Evolutionary conservation across 2,113 vertebrate genomes (phyloP), one percentile per base, ranked within the genome.

Genomic region (Agelaius tricolor): DNA sequence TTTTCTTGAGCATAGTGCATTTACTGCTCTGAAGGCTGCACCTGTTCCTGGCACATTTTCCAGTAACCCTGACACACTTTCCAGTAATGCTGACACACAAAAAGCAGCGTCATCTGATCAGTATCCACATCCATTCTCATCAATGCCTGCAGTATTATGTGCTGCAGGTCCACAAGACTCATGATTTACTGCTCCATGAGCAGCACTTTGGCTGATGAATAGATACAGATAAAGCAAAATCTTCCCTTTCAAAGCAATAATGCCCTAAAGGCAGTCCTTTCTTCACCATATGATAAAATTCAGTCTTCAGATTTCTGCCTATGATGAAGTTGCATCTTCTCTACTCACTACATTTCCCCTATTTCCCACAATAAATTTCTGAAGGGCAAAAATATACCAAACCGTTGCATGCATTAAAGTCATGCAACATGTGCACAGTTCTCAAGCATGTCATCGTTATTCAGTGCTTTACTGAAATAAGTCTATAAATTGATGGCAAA

Each of bases 161-260:
- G 65, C 30, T 78, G 61, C 54, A 68, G n/a, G 15, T 43, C 47
- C 27, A 2, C 55, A 55, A 89, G 73, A 16, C 30, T 65, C 3
- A 0, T 82, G 57, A 87, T 85, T 87, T 96, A 85, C 37, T 68
- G 15, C 35, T 14, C 66, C 33, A 44, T 2, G 5, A 39, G n/a
- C 47, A 76, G 78, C 74, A 82, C 58, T 85, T 94, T 11, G 33
- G n/a, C 78, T 95, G 74, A 91, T 76, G 44, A 94, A 97, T 65
- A 90, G 62, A 55, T 47, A 49, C 5, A 82, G 66, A 75, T 41
- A 61, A 78, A 67, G 57, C 21, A 49, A 52, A 86, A 89, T n/a
- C 24, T 82, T 74, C 9, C 31, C 31, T 93, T 89, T 94, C 58
- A 57, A 72, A 71, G 43, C 11, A 74, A 17, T 66, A 73, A 41